These are phyloP conservation scores for Apeira syringaria DNA, from an alignment of 2,888 invertebrate genomes.

Conservation along the genomic window DNA sequence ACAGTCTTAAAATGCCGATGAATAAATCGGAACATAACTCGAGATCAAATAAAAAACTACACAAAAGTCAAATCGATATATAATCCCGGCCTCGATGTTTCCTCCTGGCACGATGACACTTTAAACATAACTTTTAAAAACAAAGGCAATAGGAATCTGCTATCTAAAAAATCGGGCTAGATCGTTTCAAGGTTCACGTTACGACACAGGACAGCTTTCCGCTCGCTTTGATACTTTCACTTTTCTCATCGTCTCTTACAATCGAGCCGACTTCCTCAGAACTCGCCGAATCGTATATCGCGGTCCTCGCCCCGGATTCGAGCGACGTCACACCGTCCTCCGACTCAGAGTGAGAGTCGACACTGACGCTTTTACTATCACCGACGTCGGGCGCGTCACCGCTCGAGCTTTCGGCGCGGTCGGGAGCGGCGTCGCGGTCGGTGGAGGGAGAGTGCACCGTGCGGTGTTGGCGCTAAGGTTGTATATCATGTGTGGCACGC, in stretches of 20 bases:
- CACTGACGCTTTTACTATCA: background rate
- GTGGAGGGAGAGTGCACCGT: background rate
- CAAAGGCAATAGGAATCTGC: background rate
- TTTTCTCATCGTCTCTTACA: background rate
- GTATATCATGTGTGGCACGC: constrained; percentile 29
- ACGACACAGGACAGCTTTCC: constrained; percentile 9
- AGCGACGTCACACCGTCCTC: constrained; percentile 1
- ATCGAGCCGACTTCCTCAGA: constrained; percentile 8
- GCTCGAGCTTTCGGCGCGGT: background rate
- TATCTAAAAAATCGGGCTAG: too few species aligned
- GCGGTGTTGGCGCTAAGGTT: constrained; percentile 31
- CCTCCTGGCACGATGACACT: too few species aligned
- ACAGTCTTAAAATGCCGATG: constrained; percentile 20
- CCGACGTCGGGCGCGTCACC: background rate
- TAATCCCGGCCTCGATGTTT: constrained; percentile 7
- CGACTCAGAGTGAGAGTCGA: background rate
- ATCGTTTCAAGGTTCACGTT: constrained; percentile 4
- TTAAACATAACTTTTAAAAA: too few species aligned
- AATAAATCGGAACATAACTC: constrained; percentile 10
- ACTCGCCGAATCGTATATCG: constrained; percentile 36
- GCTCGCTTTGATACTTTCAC: background rate
- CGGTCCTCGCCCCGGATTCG: constrained; percentile 27
- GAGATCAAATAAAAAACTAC: constrained; percentile 16
- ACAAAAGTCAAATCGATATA: background rate
- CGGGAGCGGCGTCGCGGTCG: background rate